Conservation (phyloP, 2,797 vertebrate genomes). For the Enteromius paludinosus region DNA sequence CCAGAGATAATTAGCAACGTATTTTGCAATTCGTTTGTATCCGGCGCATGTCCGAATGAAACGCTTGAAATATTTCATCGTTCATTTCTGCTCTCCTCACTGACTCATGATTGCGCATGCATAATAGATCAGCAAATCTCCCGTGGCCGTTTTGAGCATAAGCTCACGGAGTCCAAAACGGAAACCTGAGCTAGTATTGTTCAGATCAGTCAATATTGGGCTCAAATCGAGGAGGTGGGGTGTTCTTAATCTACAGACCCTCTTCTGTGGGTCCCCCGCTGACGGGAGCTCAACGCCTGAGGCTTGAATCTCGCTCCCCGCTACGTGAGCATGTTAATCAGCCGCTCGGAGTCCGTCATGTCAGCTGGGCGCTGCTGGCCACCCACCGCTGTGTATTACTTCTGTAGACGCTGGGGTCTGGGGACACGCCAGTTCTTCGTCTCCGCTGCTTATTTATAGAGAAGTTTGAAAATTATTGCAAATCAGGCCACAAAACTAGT, state of each 20-base stretch:
- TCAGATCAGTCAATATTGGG: slow-evolving; percentile 40
- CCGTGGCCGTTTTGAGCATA: background rate
- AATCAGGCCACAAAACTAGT: background rate
- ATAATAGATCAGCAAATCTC: slow-evolving; percentile 18
- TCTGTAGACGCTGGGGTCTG: slow-evolving; percentile 18
- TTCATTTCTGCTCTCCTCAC: background rate
- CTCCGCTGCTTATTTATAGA: background rate
- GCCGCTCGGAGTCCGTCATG: background rate
- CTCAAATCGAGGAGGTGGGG: background rate
- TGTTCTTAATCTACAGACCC: slow-evolving; percentile 34
- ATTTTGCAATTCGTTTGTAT: background rate
- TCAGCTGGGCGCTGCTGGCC: slow-evolving; percentile 21
- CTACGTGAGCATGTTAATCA: slow-evolving; percentile 50
- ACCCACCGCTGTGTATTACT: slow-evolving; percentile 21
- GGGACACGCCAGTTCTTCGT: background rate
- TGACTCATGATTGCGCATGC: slow-evolving; percentile 16
- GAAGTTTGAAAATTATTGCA: background rate
- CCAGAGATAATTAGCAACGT: slow-evolving; percentile 24
- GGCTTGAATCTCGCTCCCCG: slow-evolving; percentile 15
- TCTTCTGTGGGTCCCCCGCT: slow-evolving; percentile 24
- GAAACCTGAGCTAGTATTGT: slow-evolving; percentile 15
- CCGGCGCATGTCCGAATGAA: background rate
- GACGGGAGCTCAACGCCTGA: slow-evolving; percentile 15
- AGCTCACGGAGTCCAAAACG: background rate
- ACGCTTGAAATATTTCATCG: background rate